Evolutionary conservation across 2,113 vertebrate genomes (phyloP), one percentile per base, ranked within the genome.

Genomic region (Laterallus jamaicensis): DNA sequence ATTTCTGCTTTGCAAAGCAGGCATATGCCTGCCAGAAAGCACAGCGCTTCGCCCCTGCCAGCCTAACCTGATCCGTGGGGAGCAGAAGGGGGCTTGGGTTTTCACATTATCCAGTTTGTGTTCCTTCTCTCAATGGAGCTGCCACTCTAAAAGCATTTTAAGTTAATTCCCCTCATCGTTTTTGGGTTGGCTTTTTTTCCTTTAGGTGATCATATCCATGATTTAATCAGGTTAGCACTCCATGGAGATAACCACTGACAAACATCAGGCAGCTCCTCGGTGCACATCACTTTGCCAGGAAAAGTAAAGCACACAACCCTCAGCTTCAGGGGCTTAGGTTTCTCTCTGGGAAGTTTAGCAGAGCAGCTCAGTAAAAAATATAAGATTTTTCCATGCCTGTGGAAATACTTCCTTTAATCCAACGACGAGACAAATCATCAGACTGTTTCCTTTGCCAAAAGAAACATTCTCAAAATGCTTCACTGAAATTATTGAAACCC

Each of bases 201-300:
- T 60, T 84, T 67, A 52, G 15, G 5, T 49, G 5, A 49, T 58
- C 37, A 77, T 91, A 89, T 28, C 24, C 37, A 63, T 5, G 4
- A 64, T 63, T 88, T 92, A 69, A 55, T 56, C 29, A 29, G 67
- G 60, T 69, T 91, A 69, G 58, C 52, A 47, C 13, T 76, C 50
- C 55, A 25, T 11, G 35, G 32, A 90, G 29, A 88, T 11, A n/a
- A 86, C 67, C 24, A 74, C 42, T 42, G 50, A 52, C 47, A 62
- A 52, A 59, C 22, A 77, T 25, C 22, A 29, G 0, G 35, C 12
- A 7, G 31, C 5, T 80, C 67, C n/a, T 67, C 32, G 25, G 20
- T 7, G 15, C 13, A 29, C 0, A 0, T 8, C 0, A 3, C 8
- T 12, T 3, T 16, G 6, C 55, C 47, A 63, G 63, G 82, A 52